Evolutionary conservation across 2,888 invertebrate species (phyloP).

Genomic region (Peribatodes rhomboidaria): DNA sequence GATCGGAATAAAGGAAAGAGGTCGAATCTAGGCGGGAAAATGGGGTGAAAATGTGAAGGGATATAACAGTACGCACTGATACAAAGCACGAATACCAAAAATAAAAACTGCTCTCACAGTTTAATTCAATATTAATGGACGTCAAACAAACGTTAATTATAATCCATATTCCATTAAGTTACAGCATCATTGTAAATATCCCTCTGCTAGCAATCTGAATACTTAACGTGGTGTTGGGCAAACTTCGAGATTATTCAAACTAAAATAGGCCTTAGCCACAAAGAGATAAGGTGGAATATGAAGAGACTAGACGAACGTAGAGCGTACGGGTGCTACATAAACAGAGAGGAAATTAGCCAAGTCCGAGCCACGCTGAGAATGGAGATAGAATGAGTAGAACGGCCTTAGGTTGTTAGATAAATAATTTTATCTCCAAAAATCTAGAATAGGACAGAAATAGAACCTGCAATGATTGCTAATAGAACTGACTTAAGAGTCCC

Average conservation of each 20-base stretch:
- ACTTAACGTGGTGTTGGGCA: slow-evolving; percentile 34
- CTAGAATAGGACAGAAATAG: no score
- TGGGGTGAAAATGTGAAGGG: no score
- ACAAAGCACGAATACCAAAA: no score
- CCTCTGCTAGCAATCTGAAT: slow-evolving; percentile 38
- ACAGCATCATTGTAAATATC: slow-evolving; percentile 42
- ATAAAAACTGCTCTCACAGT: no score
- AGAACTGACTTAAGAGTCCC: no score
- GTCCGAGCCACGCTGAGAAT: slow-evolving; percentile 26
- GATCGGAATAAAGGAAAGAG: no score
- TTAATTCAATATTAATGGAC: slow-evolving; percentile 5
- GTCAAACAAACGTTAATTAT: slow-evolving; percentile 30
- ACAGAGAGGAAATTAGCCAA: slow-evolving; percentile 44
- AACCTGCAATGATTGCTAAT: no score
- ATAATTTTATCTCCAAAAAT: no score
- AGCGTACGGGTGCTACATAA: slow-evolving; percentile 39
- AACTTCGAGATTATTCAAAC: slow-evolving; percentile 14
- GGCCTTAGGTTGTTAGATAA: neutral
- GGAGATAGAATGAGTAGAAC: slow-evolving; percentile 24
- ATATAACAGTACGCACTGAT: no score
- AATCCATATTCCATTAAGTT: slow-evolving; percentile 44
- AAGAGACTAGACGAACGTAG: neutral
- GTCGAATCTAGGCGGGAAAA: no score
- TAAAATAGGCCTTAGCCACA: slow-evolving; percentile 7
- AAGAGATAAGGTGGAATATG: slow-evolving; percentile 19